These are phyloP conservation scores for Eurytemora carolleeae DNA, from an alignment of 1,140 invertebrate genomes.

Conservation along the genomic window DNA sequence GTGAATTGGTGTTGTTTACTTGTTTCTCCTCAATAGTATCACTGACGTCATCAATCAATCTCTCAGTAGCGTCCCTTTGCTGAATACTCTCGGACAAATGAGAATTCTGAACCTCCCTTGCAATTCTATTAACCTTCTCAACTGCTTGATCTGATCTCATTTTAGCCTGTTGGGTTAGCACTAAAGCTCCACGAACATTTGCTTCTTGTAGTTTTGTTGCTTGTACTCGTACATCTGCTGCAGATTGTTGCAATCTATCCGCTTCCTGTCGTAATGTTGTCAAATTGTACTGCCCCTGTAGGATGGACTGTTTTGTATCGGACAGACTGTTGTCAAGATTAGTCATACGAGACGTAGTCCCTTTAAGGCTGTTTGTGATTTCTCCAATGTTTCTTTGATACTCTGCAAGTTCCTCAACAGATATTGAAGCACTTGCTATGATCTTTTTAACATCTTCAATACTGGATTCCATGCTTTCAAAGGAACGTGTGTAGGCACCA, in stretches of 20 bases:
- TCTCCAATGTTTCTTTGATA: conserved; percentile 33
- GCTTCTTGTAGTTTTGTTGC: conserved; percentile 78
- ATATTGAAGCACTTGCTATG: conserved; percentile 50
- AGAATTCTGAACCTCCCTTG: conserved; percentile 21
- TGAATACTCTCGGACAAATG: conserved; percentile 51
- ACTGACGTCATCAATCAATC: conserved; percentile 45
- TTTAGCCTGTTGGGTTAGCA: conserved; percentile 60
- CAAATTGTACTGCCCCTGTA: conserved; percentile 50
- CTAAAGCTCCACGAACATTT: conserved; percentile 79
- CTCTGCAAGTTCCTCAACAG: conserved; percentile 47
- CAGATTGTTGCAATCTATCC: conserved; percentile 45
- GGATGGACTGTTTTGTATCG: conserved; percentile 51
- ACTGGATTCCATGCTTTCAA: conserved; percentile 67
- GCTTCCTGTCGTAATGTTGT: conserved; percentile 49
- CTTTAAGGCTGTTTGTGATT: conserved; percentile 23
- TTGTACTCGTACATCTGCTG: conserved; percentile 52
- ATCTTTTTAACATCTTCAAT: conserved; percentile 52
- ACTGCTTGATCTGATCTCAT: conserved; percentile 43
- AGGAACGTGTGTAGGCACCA: conserved; percentile 80
- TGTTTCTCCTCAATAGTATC: conserved; percentile 45
- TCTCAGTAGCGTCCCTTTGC: conserved; percentile 60
- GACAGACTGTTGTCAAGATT: conserved; percentile 42
- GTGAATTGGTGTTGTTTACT: conserved; percentile 35
- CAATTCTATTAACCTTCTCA: conserved; percentile 32
- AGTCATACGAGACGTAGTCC: conserved; percentile 34